These are phyloP conservation scores for Apis mellifera DNA, from an alignment of 1,140 invertebrate species.

Conservation along the genomic window Amel_HAv3.1 CM009931.2:23546001-23546500, in stretches of 20 bases:
- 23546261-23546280: no score
- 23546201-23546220: background rate
- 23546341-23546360: background rate
- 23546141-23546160: background rate
- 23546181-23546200: background rate
- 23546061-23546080: background rate
- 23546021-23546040: slow-evolving; percentile 16
- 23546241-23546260: background rate
- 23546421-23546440: background rate
- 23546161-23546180: no score
- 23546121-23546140: background rate
- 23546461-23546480: background rate
- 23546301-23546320: background rate
- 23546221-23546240: background rate
- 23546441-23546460: background rate
- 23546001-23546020: background rate
- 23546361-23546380: background rate
- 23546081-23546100: background rate
- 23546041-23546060: background rate
- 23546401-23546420: background rate
- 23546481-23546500: background rate
- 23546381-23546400: background rate
- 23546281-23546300: background rate
- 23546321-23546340: background rate
- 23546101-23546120: background rate